Evolutionary conservation across 2,113 vertebrate species (phyloP), one percentile per base, ranked within the genome.

Genomic region (Salminus brasiliensis): DNA sequence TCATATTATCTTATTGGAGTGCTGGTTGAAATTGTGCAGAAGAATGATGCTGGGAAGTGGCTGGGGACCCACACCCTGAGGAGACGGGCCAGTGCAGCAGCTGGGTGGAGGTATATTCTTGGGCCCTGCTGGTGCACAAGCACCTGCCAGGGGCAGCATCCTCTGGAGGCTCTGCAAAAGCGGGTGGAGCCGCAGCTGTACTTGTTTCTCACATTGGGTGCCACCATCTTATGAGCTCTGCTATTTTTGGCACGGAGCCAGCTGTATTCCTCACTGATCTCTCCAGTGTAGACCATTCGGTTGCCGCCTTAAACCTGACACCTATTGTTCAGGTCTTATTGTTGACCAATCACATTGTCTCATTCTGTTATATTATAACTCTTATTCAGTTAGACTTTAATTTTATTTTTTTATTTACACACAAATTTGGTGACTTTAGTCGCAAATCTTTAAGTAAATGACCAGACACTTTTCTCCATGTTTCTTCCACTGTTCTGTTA

Each of bases 121-220:
- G 79, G 78, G 82, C 76, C 21, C 65, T 74, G 74, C 78, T 82
- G 82, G 27, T 82, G 72, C 71, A 78, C 52, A 74, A 34, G 75
- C 36, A 67, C 49, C 81, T 78, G 78, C 83, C 71, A 62, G 74
- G 39, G 81, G 78, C 73, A 27, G 71, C 27, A 45, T 79, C 74
- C 70, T 74, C 76, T 12, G 2, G 78, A 81, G 81, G 72, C 74
- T 79, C n/a, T 2, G 11, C 65, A 27, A 65, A 74, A 72, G 30
- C 74, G 74, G 76, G 23, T 30, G 49, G 23, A 81, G 83, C 59
- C 75, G 25, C 78, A 83, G 90, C 52, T 89, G 79, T 90, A 93
- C 89, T 87, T 91, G 89, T 92, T 91, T 87, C 76, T 67, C 87
- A 86, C 82, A 59, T 85, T 59, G 11, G 81, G 76, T 82, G 85